Evolutionary conservation across 2,888 invertebrate genomes (phyloP).

Genomic region (Toxonevra muliebris): DNA sequence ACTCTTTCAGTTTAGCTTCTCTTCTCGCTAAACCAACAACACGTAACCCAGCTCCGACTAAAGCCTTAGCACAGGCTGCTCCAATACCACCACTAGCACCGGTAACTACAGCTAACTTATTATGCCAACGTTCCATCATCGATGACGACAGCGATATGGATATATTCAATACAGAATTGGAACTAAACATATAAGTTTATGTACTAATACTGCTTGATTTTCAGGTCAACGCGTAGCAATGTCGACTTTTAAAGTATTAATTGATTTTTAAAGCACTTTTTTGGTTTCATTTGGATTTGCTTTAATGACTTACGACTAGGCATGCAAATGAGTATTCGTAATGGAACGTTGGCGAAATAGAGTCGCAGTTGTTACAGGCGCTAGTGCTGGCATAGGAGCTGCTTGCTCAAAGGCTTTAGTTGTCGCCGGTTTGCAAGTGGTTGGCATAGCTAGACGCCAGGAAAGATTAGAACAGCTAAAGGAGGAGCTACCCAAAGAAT

Average conservation of each 20-base stretch:
- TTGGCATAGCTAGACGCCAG: conserved; percentile 68
- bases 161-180: background rate
- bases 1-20: conserved; percentile 60
- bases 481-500: conserved; percentile 40
- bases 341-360: conserved; percentile 72
- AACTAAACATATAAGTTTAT: background rate
- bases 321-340: conserved; percentile 19
- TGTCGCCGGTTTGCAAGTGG: conserved; percentile 68
- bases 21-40: conserved; percentile 70
- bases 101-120: conserved; percentile 72
- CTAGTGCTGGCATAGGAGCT: conserved; percentile 72
- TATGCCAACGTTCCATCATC: conserved; percentile 70
- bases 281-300: conserved; percentile 13
- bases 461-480: conserved; percentile 58
- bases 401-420: conserved; percentile 66
- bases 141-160: background rate
- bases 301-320: too few species aligned
- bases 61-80: conserved; percentile 65
- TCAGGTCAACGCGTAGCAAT: conserved; percentile 5
- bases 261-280: conserved; percentile 12
- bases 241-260: conserved; percentile 19
- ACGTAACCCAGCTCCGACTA: conserved; percentile 67
- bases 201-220: background rate
- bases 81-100: conserved; percentile 74
- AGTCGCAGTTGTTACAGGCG: conserved; percentile 73